These are phyloP conservation scores for Sylvia borin DNA, from an alignment of 2,797 vertebrate genomes.

Conservation along the genomic window DNA sequence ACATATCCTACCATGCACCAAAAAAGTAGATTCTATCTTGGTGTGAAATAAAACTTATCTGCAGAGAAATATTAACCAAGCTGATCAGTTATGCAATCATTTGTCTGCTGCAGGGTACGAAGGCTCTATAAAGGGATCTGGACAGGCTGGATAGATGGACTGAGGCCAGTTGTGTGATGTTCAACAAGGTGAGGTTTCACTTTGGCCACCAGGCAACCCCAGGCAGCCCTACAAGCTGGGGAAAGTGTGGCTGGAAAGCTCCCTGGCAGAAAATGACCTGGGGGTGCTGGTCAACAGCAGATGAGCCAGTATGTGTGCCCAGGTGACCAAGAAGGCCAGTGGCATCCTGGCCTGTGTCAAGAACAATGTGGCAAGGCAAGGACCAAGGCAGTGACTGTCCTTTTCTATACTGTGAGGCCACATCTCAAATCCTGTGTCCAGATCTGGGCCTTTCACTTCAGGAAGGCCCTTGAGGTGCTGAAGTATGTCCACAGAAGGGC, in stretches of 20 bases:
- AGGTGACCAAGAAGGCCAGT: background rate
- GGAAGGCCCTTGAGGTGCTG: background rate
- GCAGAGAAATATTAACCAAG: background rate
- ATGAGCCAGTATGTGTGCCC: rapidly evolving
- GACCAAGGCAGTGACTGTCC: background rate
- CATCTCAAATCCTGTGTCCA: rapidly evolving
- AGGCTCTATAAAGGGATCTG: background rate
- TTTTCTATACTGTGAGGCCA: background rate
- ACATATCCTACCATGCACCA: background rate
- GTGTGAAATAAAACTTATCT: background rate
- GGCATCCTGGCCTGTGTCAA: background rate
- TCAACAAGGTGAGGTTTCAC: background rate
- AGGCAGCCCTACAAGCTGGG: background rate
- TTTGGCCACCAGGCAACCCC: background rate
- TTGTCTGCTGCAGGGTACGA: background rate
- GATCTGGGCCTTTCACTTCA: background rate
- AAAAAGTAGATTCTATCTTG: background rate
- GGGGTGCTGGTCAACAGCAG: background rate
- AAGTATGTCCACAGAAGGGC: background rate
- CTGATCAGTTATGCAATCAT: background rate
- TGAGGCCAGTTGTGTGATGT: background rate
- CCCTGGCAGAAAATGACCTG: background rate
- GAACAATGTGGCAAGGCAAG: background rate
- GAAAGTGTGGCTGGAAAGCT: background rate
- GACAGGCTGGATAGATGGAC: background rate